A percentile compares a stretch with the other conserved stretches of the same genome.
Conservation (phyloP, 2,797 vertebrate genomes). For the Sebastes nivosus region DNA sequence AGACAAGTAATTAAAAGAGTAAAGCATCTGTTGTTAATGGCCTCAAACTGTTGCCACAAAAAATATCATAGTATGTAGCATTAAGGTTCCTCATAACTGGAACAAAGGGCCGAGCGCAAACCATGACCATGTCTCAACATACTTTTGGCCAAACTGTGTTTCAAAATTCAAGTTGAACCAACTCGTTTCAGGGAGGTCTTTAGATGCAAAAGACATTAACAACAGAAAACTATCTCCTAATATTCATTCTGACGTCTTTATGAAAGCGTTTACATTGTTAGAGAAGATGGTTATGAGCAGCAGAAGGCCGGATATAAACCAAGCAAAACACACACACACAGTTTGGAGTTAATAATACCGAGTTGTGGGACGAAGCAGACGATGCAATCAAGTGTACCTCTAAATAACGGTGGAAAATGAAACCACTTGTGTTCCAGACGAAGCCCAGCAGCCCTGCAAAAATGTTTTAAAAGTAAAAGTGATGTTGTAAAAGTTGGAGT, state of each 20-base stretch:
- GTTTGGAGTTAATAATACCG: background rate
- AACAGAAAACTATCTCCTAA: background rate
- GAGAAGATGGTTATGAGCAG: background rate
- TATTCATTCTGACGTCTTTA: background rate
- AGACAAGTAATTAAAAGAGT: no score
- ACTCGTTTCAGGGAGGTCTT: background rate
- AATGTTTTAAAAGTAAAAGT: conserved; percentile 19
- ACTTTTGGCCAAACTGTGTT: no score
- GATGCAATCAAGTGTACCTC: conserved; percentile 21
- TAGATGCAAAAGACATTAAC: background rate
- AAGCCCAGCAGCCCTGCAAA: conserved; percentile 14
- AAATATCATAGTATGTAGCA: no score
- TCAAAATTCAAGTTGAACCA: no score
- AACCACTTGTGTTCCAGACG: conserved; percentile 31
- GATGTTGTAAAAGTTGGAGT: conserved; percentile 43
- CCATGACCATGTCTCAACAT: no score
- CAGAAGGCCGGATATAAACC: background rate
- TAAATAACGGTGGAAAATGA: conserved; percentile 52
- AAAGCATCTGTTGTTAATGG: no score
- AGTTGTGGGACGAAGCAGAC: background rate
- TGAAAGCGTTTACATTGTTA: no score
- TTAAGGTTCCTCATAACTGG: no score
- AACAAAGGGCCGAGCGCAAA: no score
- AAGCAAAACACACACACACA: background rate
- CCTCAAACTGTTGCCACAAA: no score